A percentile compares a stretch with the other conserved stretches of the same genome.
Evolutionary conservation across 1,140 invertebrate genomes (phyloP).

Genomic region (Apis dorsata): DNA sequence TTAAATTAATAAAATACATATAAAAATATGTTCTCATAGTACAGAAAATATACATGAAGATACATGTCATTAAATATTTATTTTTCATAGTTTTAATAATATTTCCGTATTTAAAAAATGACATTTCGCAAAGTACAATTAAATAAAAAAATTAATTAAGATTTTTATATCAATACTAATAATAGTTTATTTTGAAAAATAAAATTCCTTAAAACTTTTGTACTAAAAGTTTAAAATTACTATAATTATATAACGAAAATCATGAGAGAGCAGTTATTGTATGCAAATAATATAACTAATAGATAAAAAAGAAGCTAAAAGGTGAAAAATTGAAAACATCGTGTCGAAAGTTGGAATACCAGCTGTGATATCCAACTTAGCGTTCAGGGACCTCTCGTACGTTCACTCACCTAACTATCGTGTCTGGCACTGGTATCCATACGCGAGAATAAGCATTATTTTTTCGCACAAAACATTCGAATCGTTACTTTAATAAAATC

Average conservation of each 20-base stretch:
- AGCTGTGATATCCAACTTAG: constrained; percentile 56
- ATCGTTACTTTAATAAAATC: not conserved
- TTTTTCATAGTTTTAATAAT: constrained; percentile 3
- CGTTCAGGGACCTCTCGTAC: constrained; percentile 48
- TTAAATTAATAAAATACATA: not conserved
- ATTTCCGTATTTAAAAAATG: not conserved
- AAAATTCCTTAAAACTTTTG: not conserved
- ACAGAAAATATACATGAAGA: constrained; percentile 24
- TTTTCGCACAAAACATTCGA: constrained; percentile 27
- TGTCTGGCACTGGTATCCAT: constrained; percentile 59
- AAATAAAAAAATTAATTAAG: not conserved
- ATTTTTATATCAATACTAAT: not conserved
- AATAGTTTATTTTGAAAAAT: not conserved
- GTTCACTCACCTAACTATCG: constrained; percentile 67
- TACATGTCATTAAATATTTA: constrained; percentile 15
- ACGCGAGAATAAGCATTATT: constrained; percentile 64
- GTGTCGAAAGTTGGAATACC: constrained; percentile 38
- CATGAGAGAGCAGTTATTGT: constrained; percentile 22
- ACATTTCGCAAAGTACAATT: not conserved
- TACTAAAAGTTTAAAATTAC: not conserved
- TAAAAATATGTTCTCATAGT: constrained; percentile 13
- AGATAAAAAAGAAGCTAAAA: not conserved
- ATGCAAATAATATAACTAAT: not conserved
- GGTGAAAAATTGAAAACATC: constrained; percentile 13
- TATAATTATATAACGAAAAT: constrained; percentile 50